Conservation (phyloP, 2,113 vertebrate genomes). For the Fregata magnificens region DNA sequence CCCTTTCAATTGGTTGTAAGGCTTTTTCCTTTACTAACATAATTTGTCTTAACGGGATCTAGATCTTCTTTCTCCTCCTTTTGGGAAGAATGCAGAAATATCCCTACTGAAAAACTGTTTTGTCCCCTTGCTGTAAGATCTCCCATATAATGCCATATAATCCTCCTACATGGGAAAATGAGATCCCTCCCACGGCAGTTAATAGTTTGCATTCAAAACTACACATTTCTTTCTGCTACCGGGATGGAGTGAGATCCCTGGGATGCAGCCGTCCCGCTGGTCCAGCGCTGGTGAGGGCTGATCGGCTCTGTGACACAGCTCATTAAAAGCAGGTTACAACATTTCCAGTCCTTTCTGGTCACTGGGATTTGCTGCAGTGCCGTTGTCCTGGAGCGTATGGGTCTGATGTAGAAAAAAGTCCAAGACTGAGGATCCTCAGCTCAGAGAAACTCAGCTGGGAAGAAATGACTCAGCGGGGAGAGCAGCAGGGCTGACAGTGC, state of each 20-base stretch:
- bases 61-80: background rate
- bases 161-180: background rate
- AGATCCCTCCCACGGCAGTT: background rate
- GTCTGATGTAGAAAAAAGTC: background rate
- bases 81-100: background rate
- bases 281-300: rapidly evolving
- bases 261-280: background rate
- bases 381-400: rapidly evolving
- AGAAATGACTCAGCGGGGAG: background rate
- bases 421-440: background rate
- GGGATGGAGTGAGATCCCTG: background rate
- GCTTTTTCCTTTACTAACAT: background rate
- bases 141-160: background rate
- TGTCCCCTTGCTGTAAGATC: background rate
- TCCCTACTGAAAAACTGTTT: background rate
- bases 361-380: background rate
- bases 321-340: background rate
- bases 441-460: background rate
- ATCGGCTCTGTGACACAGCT: background rate
- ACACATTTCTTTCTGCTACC: background rate
- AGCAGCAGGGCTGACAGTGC: background rate
- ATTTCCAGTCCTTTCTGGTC: background rate
- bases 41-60: background rate
- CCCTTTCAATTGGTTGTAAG: background rate
- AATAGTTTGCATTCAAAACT: background rate